Conservation (phyloP, 2,888 invertebrate species). For the Octonoba sinensis region DNA sequence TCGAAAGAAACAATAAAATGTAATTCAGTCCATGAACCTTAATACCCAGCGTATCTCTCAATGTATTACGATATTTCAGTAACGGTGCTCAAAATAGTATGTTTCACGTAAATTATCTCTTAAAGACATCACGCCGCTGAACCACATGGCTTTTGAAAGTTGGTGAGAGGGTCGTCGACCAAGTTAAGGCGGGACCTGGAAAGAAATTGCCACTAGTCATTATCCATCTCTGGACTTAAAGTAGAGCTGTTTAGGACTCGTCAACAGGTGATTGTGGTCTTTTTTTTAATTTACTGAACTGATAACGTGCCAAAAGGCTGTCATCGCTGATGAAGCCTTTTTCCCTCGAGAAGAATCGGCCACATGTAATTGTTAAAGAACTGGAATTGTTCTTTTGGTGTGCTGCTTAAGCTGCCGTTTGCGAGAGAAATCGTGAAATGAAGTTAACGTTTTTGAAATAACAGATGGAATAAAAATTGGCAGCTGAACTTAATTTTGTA, state of each 20-base stretch:
- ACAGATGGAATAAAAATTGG: too few relatives aligned
- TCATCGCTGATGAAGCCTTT: conserved; percentile 41
- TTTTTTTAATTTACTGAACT: conserved; percentile 36
- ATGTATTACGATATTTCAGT: too few relatives aligned
- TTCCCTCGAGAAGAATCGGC: conserved; percentile 15
- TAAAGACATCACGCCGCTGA: conserved; percentile 44
- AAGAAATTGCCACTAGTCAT: conserved; percentile 21
- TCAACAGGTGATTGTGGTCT: conserved; percentile 21
- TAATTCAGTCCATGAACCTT: too few relatives aligned
- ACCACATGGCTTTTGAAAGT: conserved; percentile 55
- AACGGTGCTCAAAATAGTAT: conserved; percentile 1
- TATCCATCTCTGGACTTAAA: conserved; percentile 45
- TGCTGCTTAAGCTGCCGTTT: too few relatives aligned
- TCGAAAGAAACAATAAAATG: too few relatives aligned
- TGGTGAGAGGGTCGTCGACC: conserved; percentile 35
- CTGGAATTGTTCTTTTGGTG: conserved; percentile 14
- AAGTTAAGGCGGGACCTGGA: conserved; percentile 28
- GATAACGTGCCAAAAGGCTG: conserved; percentile 54
- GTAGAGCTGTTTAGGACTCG: conserved; percentile 24
- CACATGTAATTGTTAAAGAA: conserved; percentile 25
- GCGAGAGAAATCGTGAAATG: conserved; percentile 42
- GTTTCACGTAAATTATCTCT: conserved; percentile 41
- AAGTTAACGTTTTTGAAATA: neutral
- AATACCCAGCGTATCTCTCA: too few relatives aligned
- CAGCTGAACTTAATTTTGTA: too few relatives aligned